Evolutionary conservation across 2,797 vertebrate species (phyloP).

Genomic region (Pristis pectinata): DNA sequence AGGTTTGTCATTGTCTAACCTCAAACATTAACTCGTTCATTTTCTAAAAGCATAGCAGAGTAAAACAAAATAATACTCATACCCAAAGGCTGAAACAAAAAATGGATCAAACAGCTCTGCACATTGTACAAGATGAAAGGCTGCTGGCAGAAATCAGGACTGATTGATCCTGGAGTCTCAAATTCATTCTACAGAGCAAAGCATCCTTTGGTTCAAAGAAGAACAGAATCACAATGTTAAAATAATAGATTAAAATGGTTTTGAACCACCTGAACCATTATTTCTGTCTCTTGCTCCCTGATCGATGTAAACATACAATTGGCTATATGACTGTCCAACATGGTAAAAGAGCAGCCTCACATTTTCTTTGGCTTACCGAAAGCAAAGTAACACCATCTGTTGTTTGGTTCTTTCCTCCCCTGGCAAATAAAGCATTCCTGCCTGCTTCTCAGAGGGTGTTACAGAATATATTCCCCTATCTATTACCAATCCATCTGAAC

Average conservation of each 20-base stretch:
- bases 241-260: conserved; percentile 25
- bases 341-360: neutral
- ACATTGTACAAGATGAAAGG: conserved; percentile 14
- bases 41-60: neutral
- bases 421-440: neutral
- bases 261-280: neutral
- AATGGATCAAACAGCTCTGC: neutral
- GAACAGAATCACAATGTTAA: neutral
- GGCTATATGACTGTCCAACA: neutral
- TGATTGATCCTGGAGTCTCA: conserved; percentile 18
- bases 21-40: neutral
- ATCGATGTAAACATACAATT: neutral
- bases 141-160: neutral
- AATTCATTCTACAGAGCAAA: conserved; percentile 25
- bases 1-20: neutral
- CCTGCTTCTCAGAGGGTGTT: too few relatives aligned
- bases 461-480: too few relatives aligned
- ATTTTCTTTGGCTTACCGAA: neutral
- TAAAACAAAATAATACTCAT: neutral
- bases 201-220: conserved; percentile 20
- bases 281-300: neutral
- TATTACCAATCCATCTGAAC: too few relatives aligned
- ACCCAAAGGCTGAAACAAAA: neutral
- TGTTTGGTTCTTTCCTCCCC: neutral
- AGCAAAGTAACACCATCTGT: neutral